These are phyloP conservation scores for Chloroclystis v-ata DNA, from an alignment of 2,888 invertebrate genomes.

Conservation along the genomic window DNA sequence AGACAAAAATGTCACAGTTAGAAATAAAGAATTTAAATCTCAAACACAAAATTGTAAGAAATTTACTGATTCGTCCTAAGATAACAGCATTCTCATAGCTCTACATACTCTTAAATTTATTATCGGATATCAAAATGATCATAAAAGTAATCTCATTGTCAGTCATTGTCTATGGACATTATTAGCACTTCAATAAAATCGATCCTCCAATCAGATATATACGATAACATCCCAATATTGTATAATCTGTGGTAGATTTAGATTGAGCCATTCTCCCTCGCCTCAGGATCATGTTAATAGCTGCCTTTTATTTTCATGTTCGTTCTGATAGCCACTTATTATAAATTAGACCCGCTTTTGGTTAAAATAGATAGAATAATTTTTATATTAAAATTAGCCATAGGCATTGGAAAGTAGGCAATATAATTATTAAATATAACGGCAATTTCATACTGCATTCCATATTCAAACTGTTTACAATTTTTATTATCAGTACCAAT, in stretches of 20 bases:
- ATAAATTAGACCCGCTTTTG: slow-evolving; percentile 27
- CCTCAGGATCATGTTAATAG: slow-evolving; percentile 11
- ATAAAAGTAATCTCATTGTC: too few species aligned
- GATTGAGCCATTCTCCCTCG: slow-evolving; percentile 17
- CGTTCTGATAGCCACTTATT: slow-evolving; percentile 27
- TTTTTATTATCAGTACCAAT: too few species aligned
- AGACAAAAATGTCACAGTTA: too few species aligned
- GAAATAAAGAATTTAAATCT: too few species aligned
- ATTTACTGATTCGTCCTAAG: too few species aligned
- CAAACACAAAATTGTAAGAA: too few species aligned
- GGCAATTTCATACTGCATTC: too few species aligned
- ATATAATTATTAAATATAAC: too few species aligned
- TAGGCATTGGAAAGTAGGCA: slow-evolving; percentile 1
- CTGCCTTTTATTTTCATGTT: slow-evolving; percentile 11
- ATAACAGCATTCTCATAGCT: too few species aligned
- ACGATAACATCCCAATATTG: neutral
- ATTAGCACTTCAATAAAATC: slow-evolving; percentile 2
- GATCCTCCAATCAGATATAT: slow-evolving; percentile 3
- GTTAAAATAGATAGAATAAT: slow-evolving; percentile 7
- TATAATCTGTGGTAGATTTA: slow-evolving; percentile 10
- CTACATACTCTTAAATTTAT: too few species aligned
- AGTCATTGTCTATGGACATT: neutral
- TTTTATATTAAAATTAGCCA: slow-evolving; percentile 4
- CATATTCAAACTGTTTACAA: too few species aligned
- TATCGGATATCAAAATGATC: too few species aligned